Base-by-base conservation (phyloP, 2,797 vertebrate species). In the Malacoctenus gilli region DNA sequence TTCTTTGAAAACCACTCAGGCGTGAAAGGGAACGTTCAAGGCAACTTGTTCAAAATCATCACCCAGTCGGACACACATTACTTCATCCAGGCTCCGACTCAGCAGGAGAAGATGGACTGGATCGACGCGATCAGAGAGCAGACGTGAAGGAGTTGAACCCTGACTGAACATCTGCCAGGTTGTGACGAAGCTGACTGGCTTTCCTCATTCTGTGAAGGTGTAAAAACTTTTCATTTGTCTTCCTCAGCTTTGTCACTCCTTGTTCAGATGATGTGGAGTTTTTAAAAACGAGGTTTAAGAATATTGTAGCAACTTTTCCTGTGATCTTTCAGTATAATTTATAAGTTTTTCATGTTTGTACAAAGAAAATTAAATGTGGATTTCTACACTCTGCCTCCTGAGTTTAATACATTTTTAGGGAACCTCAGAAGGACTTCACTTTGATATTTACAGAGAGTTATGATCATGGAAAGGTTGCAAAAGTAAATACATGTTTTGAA, bases 31-130 rank as follows among this genome's bases (percentile, higher is more conserved):
- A 98, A 97, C 39, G 90, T 98, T 59, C 95, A 98, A 73, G 96
- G 96, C 63, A 98, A 98, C 76, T 87, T 98, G 63, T 96, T 98
- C 78, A 97, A 98, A 87, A 95, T 98, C 88, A 98, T 98, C 83
- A 98, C 96, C 11, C 94, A 94, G 78, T 89, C 89, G 1, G 93
- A 98, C 75, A 88, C 77, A 25, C 93, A 89, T 73, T 98, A 96
- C 84, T 98, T 94, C 66, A 95, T 98, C 64, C 95, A 98, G 89
- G 94, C 96, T 23, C 95, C 95, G 42, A 94, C 90, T 62, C 89
- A 90, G 30, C 85, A 92, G 77, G 93, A 96, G 75, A 91, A 95
- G 87, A 90, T 89, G 60, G 92, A 94, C 44, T 98, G 96, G 96
- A 95, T 98, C 12, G 91, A 95, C 43, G 95, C 95, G 9, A 95